A percentile compares a stretch with the other conserved stretches of the same genome.
Evolutionary conservation across 37 sponge, comb jelly and placozoan genomes (phyloP).

Genomic region (Trichoplax adhaerens): DNA sequence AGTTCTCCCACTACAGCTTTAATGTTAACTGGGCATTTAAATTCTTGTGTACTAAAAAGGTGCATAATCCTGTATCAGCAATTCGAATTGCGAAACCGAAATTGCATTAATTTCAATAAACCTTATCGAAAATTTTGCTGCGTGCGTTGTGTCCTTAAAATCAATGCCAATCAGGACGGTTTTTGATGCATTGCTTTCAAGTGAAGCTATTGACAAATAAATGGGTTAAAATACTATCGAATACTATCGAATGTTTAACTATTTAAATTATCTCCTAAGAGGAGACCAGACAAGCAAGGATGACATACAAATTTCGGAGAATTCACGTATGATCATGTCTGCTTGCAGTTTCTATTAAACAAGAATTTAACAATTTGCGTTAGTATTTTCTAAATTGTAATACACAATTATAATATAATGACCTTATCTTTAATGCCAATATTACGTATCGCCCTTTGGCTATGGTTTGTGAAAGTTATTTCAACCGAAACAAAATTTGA

Average conservation of each 20-base stretch:
- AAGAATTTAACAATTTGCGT: neutral
- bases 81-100: neutral
- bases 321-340: constrained; percentile 47
- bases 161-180: constrained; percentile 57
- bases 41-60: constrained; percentile 1
- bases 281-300: too few species aligned
- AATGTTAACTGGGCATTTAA: constrained; percentile 58
- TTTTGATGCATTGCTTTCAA: constrained; percentile 30
- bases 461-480: constrained; percentile 46
- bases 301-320: constrained; percentile 5
- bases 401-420: neutral
- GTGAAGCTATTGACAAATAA: neutral
- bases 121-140: constrained; percentile 66
- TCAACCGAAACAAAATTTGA: constrained; percentile 52
- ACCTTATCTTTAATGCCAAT: constrained; percentile 32
- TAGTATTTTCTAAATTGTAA: neutral
- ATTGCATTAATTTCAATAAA: constrained; percentile 31
- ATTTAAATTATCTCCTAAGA: too few species aligned
- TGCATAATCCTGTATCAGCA: neutral
- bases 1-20: constrained; percentile 78
- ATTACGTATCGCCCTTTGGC: constrained; percentile 12
- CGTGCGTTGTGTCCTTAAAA: constrained; percentile 88
- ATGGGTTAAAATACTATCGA: too few species aligned
- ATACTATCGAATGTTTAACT: too few species aligned
- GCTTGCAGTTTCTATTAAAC: constrained; percentile 20